Evolutionary conservation across 2,113 vertebrate species (phyloP), one percentile per base, ranked within the genome.

Genomic region (Psammodynastes pulverulentus): DNA sequence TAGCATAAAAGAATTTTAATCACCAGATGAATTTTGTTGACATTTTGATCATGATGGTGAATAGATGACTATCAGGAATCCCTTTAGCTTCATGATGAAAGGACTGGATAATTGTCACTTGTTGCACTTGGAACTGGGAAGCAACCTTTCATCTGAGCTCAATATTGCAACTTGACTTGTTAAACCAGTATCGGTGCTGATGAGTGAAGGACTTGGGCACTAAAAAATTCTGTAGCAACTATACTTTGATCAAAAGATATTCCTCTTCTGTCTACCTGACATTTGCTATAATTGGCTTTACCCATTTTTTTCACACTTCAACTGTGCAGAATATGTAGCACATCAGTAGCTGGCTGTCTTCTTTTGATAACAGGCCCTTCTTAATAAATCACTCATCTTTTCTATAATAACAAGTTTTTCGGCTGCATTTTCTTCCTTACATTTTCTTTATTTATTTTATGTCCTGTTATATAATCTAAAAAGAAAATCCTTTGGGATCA

Each of bases 301-400:
- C 94, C 95, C 95, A 95, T 94, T 96, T 95, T 96, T 86, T 95
- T 97, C 94, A 95, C 93, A 92, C 96, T 96, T 96, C 91, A 94
- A 15, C 89, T 94, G 93, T 94, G 94, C 90, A 84, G 94, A 96
- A 95, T 96, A 94, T 93, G 93, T 93, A 95, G 95, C 85, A 96
- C 45, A 95, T 94, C 46, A 85, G 93, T 96, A 97, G 94, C 95
- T 95, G 95, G 93, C 97, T 96, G 96, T 96, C 95, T 95, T 94
- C 92, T 95, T 95, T 96, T 97, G 95, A 96, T 96, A 97, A 96
- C 94, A 96, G 95, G 94, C 91, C 56, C 34, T 93, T 97, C 95
- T 96, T 96, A 97, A 97, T 96, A 96, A 95, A 95, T 97, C 96
- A 94, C 95, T 96, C 96, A 96, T 93, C 90, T 90, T 96, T 94